Evolutionary conservation across 2,113 vertebrate species (phyloP).

Genomic region (Chloropsis hardwickii): DNA sequence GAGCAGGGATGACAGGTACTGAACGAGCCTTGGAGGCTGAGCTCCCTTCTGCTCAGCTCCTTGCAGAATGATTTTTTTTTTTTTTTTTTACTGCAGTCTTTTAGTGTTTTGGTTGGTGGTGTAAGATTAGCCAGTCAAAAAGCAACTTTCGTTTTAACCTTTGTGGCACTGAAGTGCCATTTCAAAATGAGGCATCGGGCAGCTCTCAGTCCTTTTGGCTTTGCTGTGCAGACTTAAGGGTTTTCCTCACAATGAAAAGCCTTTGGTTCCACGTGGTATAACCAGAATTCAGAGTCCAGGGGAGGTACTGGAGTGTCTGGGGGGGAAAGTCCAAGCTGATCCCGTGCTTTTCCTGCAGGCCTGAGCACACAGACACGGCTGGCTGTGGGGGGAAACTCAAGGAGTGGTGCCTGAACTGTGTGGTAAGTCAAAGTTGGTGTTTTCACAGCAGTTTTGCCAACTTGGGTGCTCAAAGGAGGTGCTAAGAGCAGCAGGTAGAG

Average conservation of each 20-base stretch:
- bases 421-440: constrained; percentile 57
- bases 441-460: neutral
- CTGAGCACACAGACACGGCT: constrained; percentile 2
- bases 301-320: accelerated
- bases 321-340: neutral
- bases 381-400: constrained; percentile 23
- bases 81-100: neutral
- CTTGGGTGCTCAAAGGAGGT: neutral
- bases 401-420: constrained; percentile 62
- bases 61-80: neutral
- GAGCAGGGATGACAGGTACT: neutral
- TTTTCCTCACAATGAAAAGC: neutral
- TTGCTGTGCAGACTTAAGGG: neutral
- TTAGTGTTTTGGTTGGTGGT: accelerated
- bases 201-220: neutral
- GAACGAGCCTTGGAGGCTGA: neutral
- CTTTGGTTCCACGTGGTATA: accelerated
- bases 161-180: neutral
- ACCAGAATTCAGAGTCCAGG: neutral
- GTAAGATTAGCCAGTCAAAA: neutral
- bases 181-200: neutral
- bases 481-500: neutral
- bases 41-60: neutral
- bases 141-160: neutral
- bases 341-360: constrained; percentile 31